Evolutionary conservation across 2,888 invertebrate genomes (phyloP), one percentile per base, ranked within the genome.

Genomic region (Agrypnus murinus): DNA sequence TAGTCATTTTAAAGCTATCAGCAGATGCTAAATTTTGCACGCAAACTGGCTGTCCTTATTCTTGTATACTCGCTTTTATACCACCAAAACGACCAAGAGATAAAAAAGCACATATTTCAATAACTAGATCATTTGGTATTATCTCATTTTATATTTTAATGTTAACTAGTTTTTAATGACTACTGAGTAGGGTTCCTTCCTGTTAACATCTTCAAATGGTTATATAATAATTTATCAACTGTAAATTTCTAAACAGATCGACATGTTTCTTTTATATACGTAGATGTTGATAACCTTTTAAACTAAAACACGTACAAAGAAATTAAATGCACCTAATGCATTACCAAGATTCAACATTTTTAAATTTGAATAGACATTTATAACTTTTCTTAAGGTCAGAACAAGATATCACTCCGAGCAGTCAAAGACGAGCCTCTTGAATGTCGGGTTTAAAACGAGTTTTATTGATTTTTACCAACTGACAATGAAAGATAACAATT

Each of bases 101-200:
- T n/a, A n/a, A 53, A 53, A 53, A 53, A 53, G 53, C 15, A 15
- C 14, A 34, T 10, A 53, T 53, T 53, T 53, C 31, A 53, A 53
- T 53, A 53, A 32, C 32, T 34, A 53, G 32, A 53, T 53, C 31
- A 34, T 32, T 25, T 12, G 53, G 32, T 12, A 53, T 53, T 53
- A 34, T 32, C 31, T 32, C 53, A 34, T 32, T 15, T 53, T 25
- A 25, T 25, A 25, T 31, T 46, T 46, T 45, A 15, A 45, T 40
- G 38, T n/a, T 40, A 40, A 40, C 12, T 43, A 5, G 6, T 43
- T 43, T 43, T 15, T 15, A 43, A 12, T 15, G 4, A 15, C 14
- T 14, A 17, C 12, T 46, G 17, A 10, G 9, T 17, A n/a, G n/a
- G n/a, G n/a, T 46, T 17, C 17, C 46, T 10, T 46, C 10, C 10